Percentiles rank a stretch among this genome's conserved stretches.
Conservation (phyloP, 2,113 vertebrate genomes). For the Triplophysa tibetana region DNA sequence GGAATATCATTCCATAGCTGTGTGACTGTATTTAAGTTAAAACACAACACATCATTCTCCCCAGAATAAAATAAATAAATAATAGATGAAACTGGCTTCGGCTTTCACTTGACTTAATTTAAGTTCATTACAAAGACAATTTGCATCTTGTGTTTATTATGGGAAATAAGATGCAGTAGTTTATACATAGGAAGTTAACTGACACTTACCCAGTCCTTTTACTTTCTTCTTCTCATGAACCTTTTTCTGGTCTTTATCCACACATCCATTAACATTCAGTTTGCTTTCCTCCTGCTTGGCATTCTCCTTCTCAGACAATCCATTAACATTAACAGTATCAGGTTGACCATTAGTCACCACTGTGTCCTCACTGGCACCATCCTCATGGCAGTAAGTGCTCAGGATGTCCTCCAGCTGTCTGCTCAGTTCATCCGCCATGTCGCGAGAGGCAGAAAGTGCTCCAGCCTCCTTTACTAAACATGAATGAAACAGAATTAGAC, state of each 20-base stretch:
- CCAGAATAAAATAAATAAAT: too few relatives aligned
- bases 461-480: slow-evolving; percentile 53
- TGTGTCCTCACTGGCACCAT: slow-evolving; percentile 62
- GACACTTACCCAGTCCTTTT: slow-evolving; percentile 86
- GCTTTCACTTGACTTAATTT: too few relatives aligned
- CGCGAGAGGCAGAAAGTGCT: slow-evolving; percentile 61
- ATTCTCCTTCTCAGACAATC: slow-evolving; percentile 75
- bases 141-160: too few relatives aligned
- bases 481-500: neutral
- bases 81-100: too few relatives aligned
- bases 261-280: slow-evolving; percentile 67
- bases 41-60: too few relatives aligned
- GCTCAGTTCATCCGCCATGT: slow-evolving; percentile 91
- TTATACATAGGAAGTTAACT: neutral
- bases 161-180: too few relatives aligned
- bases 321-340: slow-evolving; percentile 80
- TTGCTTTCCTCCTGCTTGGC: slow-evolving; percentile 74
- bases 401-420: slow-evolving; percentile 93
- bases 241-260: slow-evolving; percentile 84
- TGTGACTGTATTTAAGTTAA: too few relatives aligned
- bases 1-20: too few relatives aligned
- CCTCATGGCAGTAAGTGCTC: slow-evolving; percentile 88
- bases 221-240: slow-evolving; percentile 93
- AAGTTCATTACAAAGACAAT: too few relatives aligned
- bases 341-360: slow-evolving; percentile 82